These are phyloP conservation scores for Galeruca laticollis DNA, from an alignment of 2,888 invertebrate genomes.

Conservation along the genomic window DNA sequence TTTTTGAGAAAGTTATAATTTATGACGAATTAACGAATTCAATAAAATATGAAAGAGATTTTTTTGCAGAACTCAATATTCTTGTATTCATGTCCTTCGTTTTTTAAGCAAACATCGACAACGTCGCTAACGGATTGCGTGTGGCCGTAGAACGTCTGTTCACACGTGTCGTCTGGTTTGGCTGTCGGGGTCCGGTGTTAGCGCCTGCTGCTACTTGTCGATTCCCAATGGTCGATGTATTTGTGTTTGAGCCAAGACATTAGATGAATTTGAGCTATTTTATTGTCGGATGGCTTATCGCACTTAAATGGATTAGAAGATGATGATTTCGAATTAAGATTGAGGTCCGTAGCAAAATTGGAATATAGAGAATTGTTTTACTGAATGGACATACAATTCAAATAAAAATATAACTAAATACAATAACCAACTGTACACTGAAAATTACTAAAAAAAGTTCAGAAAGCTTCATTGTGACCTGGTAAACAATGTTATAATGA, in stretches of 20 bases:
- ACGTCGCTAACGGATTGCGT: slow-evolving; percentile 22
- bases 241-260: slow-evolving; percentile 10
- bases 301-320: not conserved
- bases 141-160: slow-evolving; percentile 37
- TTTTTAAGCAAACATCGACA: slow-evolving; percentile 4
- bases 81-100: not conserved
- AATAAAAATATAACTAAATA: too few species aligned
- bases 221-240: slow-evolving; percentile 12
- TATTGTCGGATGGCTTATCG: not conserved
- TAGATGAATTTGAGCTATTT: slow-evolving; percentile 1
- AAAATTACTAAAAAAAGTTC: too few species aligned
- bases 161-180: slow-evolving; percentile 47
- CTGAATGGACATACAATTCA: too few species aligned
- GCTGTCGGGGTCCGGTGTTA: slow-evolving; percentile 17
- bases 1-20: too few species aligned
- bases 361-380: too few species aligned
- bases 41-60: too few species aligned
- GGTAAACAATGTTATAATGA: too few species aligned
- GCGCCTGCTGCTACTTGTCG: slow-evolving; percentile 29
- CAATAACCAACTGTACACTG: too few species aligned
- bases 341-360: not conserved
- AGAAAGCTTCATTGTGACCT: too few species aligned
- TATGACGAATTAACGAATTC: too few species aligned
- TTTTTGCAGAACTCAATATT: not conserved
- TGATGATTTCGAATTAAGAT: not conserved